Evolutionary conservation across 1,140 invertebrate species (phyloP).

Genomic region (Calliopsis andreniformis): DNA sequence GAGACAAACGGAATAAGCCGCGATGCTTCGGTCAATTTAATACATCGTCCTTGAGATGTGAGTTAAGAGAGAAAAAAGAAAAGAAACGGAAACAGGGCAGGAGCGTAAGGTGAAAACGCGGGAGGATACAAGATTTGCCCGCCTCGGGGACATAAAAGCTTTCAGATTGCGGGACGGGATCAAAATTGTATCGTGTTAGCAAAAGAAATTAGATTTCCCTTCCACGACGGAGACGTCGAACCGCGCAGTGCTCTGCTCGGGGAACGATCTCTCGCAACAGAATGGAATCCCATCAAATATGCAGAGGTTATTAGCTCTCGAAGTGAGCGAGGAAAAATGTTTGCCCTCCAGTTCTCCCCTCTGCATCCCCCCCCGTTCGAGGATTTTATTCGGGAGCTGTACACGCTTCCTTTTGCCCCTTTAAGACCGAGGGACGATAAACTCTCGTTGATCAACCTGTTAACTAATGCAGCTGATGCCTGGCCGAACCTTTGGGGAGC

Average conservation of each 20-base stretch:
- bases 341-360: constrained; percentile 35
- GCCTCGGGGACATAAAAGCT: constrained; percentile 55
- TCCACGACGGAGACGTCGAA: constrained; percentile 25
- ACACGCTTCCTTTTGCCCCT: neutral
- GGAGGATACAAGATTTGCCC: constrained; percentile 47
- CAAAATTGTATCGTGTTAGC: constrained; percentile 69
- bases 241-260: constrained; percentile 20
- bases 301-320: constrained; percentile 67
- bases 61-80: neutral
- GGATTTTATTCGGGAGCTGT: neutral
- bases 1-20: constrained; percentile 39
- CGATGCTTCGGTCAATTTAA: constrained; percentile 59
- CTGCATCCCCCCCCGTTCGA: neutral
- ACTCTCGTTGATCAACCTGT: constrained; percentile 44
- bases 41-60: constrained; percentile 4
- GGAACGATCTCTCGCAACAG: constrained; percentile 56
- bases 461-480: constrained; percentile 24
- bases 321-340: constrained; percentile 57
- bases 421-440: constrained; percentile 22
- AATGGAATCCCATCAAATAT: constrained; percentile 68
- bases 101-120: constrained; percentile 23
- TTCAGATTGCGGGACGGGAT: constrained; percentile 56
- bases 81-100: neutral
- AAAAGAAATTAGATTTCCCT: constrained; percentile 67
- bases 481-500: neutral